phyloP scores from a whole-genome alignment of 92 coral and sea anemone species.

The Epizoanthus illoricatus region DNA sequence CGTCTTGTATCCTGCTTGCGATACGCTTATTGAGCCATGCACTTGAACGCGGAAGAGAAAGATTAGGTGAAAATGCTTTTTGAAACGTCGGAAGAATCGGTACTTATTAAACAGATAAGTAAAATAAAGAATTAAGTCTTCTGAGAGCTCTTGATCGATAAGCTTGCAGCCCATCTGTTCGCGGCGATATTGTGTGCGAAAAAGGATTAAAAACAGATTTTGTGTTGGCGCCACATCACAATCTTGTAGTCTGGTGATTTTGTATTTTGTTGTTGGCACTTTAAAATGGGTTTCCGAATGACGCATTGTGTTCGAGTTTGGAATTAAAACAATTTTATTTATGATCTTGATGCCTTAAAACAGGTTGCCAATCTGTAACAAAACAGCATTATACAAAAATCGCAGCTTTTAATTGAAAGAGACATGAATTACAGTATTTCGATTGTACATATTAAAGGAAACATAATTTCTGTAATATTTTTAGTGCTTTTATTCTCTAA shows the following conservation, averaged over 20 bases:
- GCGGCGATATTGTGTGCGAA: constrained; percentile 25
- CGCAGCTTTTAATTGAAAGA: neutral
- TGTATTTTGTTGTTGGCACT: neutral
- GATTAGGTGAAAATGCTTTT: constrained; percentile 11
- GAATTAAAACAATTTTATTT: neutral
- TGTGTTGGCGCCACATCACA: constrained; percentile 28
- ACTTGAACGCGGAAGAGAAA: constrained; percentile 16
- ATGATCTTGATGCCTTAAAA: constrained; percentile 12
- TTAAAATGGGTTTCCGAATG: constrained; percentile 9
- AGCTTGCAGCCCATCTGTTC: constrained; percentile 31
- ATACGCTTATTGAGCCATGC: constrained; percentile 25
- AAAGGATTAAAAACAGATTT: constrained; percentile 29
- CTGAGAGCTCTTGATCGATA: neutral
- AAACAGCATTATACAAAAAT: neutral
- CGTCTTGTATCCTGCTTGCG: neutral
- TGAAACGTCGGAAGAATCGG: neutral
- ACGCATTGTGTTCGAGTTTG: neutral
- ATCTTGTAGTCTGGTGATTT: constrained; percentile 36
- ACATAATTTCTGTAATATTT: neutral
- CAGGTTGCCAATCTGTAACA: neutral
- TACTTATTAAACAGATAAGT: constrained; percentile 22
- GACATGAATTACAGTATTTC: constrained; percentile 7
- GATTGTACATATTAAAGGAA: neutral
- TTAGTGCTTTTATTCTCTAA: neutral
- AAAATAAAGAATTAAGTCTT: constrained; percentile 10